Conservation (phyloP, 2,797 vertebrate genomes). For the Sebastes oblongus region DNA sequence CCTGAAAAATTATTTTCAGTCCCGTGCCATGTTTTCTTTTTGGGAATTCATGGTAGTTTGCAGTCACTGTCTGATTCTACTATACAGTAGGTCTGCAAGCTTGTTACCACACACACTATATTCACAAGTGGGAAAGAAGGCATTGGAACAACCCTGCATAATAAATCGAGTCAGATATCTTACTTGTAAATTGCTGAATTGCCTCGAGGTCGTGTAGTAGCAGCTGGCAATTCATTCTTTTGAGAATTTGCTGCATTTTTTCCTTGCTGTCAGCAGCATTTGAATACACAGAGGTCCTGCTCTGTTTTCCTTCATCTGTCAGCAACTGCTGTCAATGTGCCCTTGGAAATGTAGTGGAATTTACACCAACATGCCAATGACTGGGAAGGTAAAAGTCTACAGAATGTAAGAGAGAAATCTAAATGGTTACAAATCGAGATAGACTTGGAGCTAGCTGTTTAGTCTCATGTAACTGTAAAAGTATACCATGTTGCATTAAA, state of each 20-base stretch:
- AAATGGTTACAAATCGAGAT: not conserved
- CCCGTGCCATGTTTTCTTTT: conserved; percentile 56
- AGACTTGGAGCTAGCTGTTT: not conserved
- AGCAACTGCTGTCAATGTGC: conserved; percentile 25
- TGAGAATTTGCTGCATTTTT: conserved; percentile 30
- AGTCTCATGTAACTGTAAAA: not conserved
- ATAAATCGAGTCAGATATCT: conserved; percentile 16
- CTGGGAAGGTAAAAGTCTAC: not conserved
- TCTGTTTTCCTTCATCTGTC: conserved; percentile 15
- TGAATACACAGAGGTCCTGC: conserved; percentile 27
- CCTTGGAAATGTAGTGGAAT: conserved; percentile 27
- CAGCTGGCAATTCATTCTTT: conserved; percentile 47
- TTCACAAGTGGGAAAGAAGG: not conserved
- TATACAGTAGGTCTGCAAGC: conserved; percentile 12
- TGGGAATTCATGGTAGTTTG: conserved; percentile 43
- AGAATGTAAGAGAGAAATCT: not conserved
- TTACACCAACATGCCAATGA: not conserved
- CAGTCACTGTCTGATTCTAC: conserved; percentile 4
- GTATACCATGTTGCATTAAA: not conserved
- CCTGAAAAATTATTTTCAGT: conserved; percentile 30
- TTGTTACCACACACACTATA: not conserved
- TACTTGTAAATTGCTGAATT: conserved; percentile 34
- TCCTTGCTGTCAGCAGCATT: conserved; percentile 28
- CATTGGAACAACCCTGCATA: conserved; percentile 29
- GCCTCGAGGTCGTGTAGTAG: conserved; percentile 21